phyloP scores from a whole-genome alignment of 2,797 vertebrate species.

The Brotula barbata region DNA sequence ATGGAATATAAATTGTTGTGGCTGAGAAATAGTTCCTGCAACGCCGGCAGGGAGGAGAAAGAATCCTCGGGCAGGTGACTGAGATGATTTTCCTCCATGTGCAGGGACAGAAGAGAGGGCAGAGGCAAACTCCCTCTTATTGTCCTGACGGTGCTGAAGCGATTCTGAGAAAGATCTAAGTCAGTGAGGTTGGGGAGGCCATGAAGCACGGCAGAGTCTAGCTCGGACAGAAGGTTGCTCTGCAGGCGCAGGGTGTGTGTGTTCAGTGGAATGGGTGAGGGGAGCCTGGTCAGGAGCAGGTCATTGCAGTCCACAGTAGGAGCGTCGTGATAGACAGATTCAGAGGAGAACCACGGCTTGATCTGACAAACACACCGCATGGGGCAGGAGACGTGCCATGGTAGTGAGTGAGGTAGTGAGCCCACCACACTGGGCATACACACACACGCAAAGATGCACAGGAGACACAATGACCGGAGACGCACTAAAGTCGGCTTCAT shows the following conservation, averaged over 20 bases:
- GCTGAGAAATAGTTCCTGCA: slow-evolving; percentile 96
- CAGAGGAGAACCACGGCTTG: slow-evolving; percentile 95
- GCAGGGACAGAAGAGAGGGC: slow-evolving; percentile 88
- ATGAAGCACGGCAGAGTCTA: slow-evolving; percentile 81
- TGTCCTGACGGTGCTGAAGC: slow-evolving; percentile 81
- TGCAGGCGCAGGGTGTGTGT: slow-evolving; percentile 94
- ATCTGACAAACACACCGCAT: slow-evolving; percentile 91
- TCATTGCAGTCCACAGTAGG: slow-evolving; percentile 97
- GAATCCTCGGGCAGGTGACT: slow-evolving; percentile 84
- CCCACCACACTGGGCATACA: slow-evolving; percentile 69
- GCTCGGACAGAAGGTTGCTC: slow-evolving; percentile 87
- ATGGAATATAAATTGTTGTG: slow-evolving; percentile 91
- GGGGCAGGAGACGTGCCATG: slow-evolving; percentile 92
- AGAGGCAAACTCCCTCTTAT: slow-evolving; percentile 78
- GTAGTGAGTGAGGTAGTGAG: slow-evolving; percentile 81
- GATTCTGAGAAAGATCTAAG: slow-evolving; percentile 96
- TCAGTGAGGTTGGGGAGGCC: slow-evolving; percentile 91
- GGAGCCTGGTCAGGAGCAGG: slow-evolving; percentile 86
- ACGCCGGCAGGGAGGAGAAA: slow-evolving; percentile 84
- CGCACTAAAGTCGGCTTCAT: slow-evolving; percentile 78
- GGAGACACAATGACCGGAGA: slow-evolving; percentile 78
- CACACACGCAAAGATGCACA: slow-evolving; percentile 75
- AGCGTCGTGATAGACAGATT: slow-evolving; percentile 91
- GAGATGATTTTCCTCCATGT: slow-evolving; percentile 95
- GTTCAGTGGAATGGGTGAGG: slow-evolving; percentile 81